These are phyloP conservation scores for Euphysa ruthae DNA, from an alignment of 30 jellyfish, hydroid and myxozoan species.

Conservation along the genomic window DNA sequence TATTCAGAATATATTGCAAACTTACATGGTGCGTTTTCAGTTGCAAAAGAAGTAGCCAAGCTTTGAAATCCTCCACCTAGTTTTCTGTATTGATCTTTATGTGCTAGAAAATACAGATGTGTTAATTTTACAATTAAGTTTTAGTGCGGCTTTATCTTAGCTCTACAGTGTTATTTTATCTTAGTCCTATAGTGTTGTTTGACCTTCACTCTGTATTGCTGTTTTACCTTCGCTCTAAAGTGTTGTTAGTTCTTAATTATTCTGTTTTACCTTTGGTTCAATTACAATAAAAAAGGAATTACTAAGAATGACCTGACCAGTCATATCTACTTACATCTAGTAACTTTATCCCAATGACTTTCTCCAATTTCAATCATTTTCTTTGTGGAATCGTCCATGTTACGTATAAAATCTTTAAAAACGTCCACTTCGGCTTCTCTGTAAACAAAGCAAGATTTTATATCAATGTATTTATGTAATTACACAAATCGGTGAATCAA, in stretches of 20 bases:
- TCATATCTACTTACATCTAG: slow-evolving; percentile 50
- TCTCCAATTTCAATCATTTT: slow-evolving; percentile 61
- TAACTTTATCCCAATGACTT: slow-evolving; percentile 87
- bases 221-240: too few species aligned
- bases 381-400: slow-evolving; percentile 80
- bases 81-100: slow-evolving; percentile 64
- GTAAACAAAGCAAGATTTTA: slow-evolving; percentile 8
- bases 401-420: slow-evolving; percentile 77
- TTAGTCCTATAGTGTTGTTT: too few species aligned
- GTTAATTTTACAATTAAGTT: background rate
- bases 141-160: background rate
- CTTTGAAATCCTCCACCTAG: slow-evolving; percentile 51
- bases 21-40: slow-evolving; percentile 95
- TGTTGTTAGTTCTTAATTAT: too few species aligned
- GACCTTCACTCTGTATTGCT: too few species aligned
- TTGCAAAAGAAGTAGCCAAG: slow-evolving; percentile 69
- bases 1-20: too few species aligned
- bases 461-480: background rate
- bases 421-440: slow-evolving; percentile 80
- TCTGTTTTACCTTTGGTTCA: too few species aligned
- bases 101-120: slow-evolving; percentile 61
- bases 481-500: background rate
- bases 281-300: background rate
- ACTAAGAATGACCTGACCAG: background rate
- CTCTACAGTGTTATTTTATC: too few species aligned